Evolutionary conservation across 2,797 vertebrate species (phyloP), one percentile per base, ranked within the genome.

Genomic region (Arctocebus calabarensis): DNA sequence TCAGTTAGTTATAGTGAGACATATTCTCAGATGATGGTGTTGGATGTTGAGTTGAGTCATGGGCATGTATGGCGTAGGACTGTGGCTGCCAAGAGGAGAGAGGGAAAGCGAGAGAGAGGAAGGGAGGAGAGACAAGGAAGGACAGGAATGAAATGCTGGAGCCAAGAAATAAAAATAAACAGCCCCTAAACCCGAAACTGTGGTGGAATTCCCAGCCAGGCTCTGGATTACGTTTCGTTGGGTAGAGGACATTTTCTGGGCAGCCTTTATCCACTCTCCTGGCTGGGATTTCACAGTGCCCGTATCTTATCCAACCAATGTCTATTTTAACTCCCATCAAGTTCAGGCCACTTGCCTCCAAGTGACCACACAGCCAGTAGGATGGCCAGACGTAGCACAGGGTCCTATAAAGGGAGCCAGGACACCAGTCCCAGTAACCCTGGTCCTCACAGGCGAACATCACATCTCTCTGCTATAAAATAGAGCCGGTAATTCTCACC

Each of bases 161-260:
- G 97, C 96, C 96, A 96, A 96, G 86, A 94, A 91, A 55, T 95
- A 90, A 89, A 97, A 96, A 90, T 96, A 91, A 96, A 94, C 93
- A 96, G 40, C 74, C 70, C 34, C 84, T 40, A 79, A 73, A 59
- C 84, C 74, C 88, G 52, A 52, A 75, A 82, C 94, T 66, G 92
- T 82, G 2, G 0, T 90, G 92, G 96, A 90, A 84, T 75, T 85
- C 91, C 95, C 90, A 87, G 84, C 96, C 78, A 94, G 90, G 81
- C 66, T 93, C 95, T 90, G 95, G 92, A 32, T 32, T 84, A 64
- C 64, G 77, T 92, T 88, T 93, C 75, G 5, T 25, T 94, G 29
- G 2, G 0, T 9, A 19, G 74, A 68, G 62, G 94, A 84, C 52
- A 12, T 40, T 81, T 68, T 94, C 74, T 4, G 94, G 70, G 82